phyloP scores from a whole-genome alignment of 2,888 invertebrate genomes.

The Acanthoscelides obtectus region DNA sequence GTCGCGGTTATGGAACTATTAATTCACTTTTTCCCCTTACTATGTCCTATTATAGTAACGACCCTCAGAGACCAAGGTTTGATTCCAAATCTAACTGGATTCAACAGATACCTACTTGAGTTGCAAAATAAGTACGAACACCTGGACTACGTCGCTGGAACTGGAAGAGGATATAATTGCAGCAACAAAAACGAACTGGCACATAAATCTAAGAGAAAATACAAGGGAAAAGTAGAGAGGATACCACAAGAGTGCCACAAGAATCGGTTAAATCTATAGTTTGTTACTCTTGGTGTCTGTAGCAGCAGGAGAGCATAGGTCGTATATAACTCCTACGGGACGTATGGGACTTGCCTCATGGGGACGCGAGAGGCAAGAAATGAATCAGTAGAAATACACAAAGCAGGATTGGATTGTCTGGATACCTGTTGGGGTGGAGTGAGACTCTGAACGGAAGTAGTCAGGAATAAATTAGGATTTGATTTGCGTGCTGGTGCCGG shows the following conservation, averaged over 20 bases:
- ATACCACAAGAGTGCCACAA: slow-evolving; percentile 31
- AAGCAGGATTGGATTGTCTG: slow-evolving; percentile 5
- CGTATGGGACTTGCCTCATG: slow-evolving; percentile 23
- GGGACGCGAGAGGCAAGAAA: slow-evolving; percentile 25
- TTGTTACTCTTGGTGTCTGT: slow-evolving; percentile 25
- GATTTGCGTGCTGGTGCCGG: slow-evolving; percentile 23
- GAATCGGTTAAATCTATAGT: slow-evolving; percentile 32
- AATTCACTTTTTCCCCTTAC: too few species aligned
- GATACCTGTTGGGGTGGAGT: slow-evolving; percentile 1
- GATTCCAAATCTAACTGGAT: too few species aligned
- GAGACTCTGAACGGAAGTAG: slow-evolving; percentile 1
- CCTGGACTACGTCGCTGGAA: not conserved
- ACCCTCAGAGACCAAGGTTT: too few species aligned
- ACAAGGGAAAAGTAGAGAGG: slow-evolving; percentile 6
- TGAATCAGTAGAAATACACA: slow-evolving; percentile 29
- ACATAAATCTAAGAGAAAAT: not conserved
- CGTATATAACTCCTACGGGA: slow-evolving; percentile 33
- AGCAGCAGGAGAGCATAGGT: slow-evolving; percentile 15
- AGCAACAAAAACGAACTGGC: not conserved
- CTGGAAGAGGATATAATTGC: not conserved
- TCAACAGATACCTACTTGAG: too few species aligned
- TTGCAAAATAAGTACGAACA: too few species aligned
- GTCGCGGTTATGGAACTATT: too few species aligned
- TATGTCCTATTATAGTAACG: too few species aligned
- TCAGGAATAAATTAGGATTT: slow-evolving; percentile 26